phyloP scores from a whole-genome alignment of 92 coral and sea anemone species.

The Parazoanthus swiftii region DNA sequence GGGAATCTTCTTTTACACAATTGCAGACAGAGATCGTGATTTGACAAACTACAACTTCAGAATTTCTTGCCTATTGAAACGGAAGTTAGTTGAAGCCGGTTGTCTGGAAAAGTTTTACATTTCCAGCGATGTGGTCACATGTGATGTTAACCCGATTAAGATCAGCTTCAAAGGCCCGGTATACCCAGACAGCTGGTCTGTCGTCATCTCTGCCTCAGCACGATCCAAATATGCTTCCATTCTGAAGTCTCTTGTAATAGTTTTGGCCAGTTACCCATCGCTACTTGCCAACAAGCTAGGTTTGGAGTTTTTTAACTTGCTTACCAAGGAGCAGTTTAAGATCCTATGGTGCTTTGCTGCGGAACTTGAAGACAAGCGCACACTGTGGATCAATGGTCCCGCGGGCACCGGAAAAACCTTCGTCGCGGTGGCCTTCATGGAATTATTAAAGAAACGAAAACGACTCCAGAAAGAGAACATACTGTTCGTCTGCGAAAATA shows the following conservation, averaged over 20 bases:
- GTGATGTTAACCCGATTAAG: neutral
- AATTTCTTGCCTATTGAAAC: neutral
- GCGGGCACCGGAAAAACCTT: slow-evolving; percentile 50
- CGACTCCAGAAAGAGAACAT: neutral
- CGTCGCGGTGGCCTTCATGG: slow-evolving; percentile 45
- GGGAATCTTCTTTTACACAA: slow-evolving; percentile 39
- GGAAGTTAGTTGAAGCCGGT: slow-evolving; percentile 17
- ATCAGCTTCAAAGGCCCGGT: neutral
- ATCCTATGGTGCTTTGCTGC: neutral
- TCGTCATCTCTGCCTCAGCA: neutral
- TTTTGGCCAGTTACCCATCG: slow-evolving; percentile 42
- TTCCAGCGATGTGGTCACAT: slow-evolving; percentile 7
- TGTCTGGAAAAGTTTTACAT: slow-evolving; percentile 10
- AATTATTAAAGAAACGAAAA: neutral
- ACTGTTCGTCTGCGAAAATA: slow-evolving; percentile 35
- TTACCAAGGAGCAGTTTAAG: slow-evolving; percentile 39
- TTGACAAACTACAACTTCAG: neutral
- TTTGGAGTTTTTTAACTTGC: slow-evolving; percentile 8
- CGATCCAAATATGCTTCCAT: neutral
- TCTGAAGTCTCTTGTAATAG: slow-evolving; percentile 20
- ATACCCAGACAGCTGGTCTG: slow-evolving; percentile 20
- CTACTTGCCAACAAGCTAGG: slow-evolving; percentile 31
- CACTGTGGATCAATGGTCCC: slow-evolving; percentile 39
- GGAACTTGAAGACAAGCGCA: neutral
- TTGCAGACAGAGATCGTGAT: neutral